Evolutionary conservation across 2,888 invertebrate species (phyloP).

Genomic region (Scrobipalpa atriplicella): DNA sequence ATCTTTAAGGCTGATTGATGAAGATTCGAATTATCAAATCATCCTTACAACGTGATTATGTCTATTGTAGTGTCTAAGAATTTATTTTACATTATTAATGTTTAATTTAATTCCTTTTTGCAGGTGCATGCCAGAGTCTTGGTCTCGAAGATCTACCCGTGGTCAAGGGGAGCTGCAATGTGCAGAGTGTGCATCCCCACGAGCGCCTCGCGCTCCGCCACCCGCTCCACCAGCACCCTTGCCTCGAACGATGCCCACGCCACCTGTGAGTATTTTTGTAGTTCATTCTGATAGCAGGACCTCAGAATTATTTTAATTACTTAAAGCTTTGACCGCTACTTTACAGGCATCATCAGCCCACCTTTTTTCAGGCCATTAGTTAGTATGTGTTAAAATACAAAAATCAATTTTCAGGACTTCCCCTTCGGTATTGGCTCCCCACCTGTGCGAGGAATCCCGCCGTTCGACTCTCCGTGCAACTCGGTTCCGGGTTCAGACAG

Average conservation of each 20-base stretch:
- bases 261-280: conserved; percentile 39
- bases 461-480: conserved; percentile 66
- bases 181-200: conserved; percentile 68
- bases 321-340: too few species aligned
- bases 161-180: conserved; percentile 54
- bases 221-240: conserved; percentile 57
- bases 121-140: conserved; percentile 77
- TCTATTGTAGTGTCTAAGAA: too few species aligned
- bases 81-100: background rate
- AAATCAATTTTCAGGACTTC: conserved; percentile 63
- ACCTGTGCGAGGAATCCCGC: conserved; percentile 54
- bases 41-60: too few species aligned
- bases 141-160: conserved; percentile 69
- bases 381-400: too few species aligned
- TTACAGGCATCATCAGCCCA: too few species aligned
- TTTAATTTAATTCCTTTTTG: background rate
- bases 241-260: conserved; percentile 44
- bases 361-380: too few species aligned
- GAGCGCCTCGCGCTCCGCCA: conserved; percentile 45
- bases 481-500: conserved; percentile 77
- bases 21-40: too few species aligned
- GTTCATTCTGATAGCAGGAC: background rate
- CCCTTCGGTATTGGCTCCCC: conserved; percentile 72
- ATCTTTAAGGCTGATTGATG: too few species aligned
- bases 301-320: background rate